Base-by-base conservation (phyloP, 1,140 invertebrate genomes). In the Calliphora vicina region DNA sequence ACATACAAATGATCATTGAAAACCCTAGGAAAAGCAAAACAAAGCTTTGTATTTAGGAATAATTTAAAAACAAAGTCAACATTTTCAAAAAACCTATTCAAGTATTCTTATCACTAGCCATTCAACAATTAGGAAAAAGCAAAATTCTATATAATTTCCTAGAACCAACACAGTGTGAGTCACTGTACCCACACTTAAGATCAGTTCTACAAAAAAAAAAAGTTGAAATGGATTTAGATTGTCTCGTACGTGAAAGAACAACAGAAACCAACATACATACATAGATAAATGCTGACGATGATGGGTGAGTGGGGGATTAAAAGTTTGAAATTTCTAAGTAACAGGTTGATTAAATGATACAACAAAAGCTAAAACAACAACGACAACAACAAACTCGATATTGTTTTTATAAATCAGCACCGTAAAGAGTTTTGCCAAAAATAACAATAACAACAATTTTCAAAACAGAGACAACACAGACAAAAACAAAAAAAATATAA, bases 401-500 rank as follows among this genome's bases (percentile, higher is more conserved):
- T 57, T 57, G 50, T 57, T 57, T 57, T 57, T n/a, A 57, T 57
- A 57, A 57, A 57, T 57, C 50, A 57, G 50, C 50, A 57, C 50
- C 50, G n/a, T 6, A 57, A 57, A 57, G n/a, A 57, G 50, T 57
- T 57, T 17, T 17, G 15, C 50, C 50, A 17, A 57, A 57, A 57
- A 57, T 17, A 17, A n/a, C 1, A 57, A 57, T 2, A 17, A 57
- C 1, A 57, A 57, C 15, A 57, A 57, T 57, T 57, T 17, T 57
- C 8, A n/a, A 35, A 35, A 13, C 50, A 57, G 50, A 57, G 50
- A 57, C 50, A 17, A 57, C 29, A 35, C 50, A 57, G 50, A 57
- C 50, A 17, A 57, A 57, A 57, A 13, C 15, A 57, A 57, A 57
- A 57, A 57, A 5, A n/a, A 57, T 17, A 57, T n/a, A n/a, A n/a